Percentiles rank a stretch among this genome's conserved stretches.
These are phyloP conservation scores for Conus ventricosus DNA, from an alignment of 1,140 invertebrate genomes.

Conservation along the genomic window DNA sequence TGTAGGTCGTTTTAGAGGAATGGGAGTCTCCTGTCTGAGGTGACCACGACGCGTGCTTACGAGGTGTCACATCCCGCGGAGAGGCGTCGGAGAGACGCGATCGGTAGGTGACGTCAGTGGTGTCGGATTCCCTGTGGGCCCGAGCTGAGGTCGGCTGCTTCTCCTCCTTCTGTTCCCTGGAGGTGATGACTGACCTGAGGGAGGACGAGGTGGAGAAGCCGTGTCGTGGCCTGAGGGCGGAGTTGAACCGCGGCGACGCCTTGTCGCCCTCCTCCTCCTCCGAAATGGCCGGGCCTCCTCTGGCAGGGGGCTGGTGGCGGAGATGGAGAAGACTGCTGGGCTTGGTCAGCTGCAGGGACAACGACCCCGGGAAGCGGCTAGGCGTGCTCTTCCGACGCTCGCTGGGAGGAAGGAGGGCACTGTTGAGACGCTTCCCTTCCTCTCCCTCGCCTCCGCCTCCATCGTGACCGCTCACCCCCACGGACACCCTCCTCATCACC, in stretches of 20 bases:
- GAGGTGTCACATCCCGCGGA: neutral
- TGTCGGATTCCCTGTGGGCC: neutral
- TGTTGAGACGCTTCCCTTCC: constrained; percentile 20
- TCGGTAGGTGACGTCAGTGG: constrained; percentile 8
- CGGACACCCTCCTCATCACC: constrained; percentile 19
- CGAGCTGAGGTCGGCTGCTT: neutral
- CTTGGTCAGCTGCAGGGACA: constrained; percentile 15
- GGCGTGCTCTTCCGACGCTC: constrained; percentile 36
- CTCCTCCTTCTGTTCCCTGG: neutral
- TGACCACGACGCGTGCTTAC: constrained; percentile 5
- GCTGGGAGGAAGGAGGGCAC: constrained; percentile 19
- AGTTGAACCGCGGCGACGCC: constrained; percentile 18
- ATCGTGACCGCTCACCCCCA: neutral
- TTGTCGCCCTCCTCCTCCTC: neutral
- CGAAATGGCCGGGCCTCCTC: neutral
- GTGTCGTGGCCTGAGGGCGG: constrained; percentile 30
- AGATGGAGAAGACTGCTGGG: constrained; percentile 1
- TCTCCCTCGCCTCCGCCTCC: neutral
- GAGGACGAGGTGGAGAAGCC: neutral
- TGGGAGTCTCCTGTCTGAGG: neutral
- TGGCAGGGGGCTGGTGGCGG: neutral
- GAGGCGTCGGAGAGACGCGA: constrained; percentile 7
- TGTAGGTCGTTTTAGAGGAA: constrained; percentile 18
- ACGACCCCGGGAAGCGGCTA: neutral
- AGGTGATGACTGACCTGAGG: neutral